Base-by-base conservation (phyloP, 1,140 invertebrate genomes). In the Aphaenogaster rudis region DNA sequence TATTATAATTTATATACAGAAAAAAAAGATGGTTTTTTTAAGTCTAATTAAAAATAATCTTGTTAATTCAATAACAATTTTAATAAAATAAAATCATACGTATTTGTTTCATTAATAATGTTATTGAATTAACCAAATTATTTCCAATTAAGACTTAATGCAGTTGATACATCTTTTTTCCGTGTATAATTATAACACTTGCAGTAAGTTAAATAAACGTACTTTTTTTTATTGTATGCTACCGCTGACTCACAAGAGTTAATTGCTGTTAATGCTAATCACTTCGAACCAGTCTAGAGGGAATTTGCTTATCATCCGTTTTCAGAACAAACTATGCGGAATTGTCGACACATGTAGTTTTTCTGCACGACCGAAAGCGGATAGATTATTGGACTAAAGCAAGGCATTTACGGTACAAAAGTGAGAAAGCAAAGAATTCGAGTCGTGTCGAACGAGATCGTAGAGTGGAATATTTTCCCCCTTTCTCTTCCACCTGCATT, bases 371-470 rank as follows among this genome's bases (percentile, higher is more conserved):
- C 28, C 8, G 6, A 39, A 33, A 64, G 17, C 2, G 28, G 13
- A 33, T 48, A 45, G 17, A 45, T 57, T 39, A 54, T 28, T 13
- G 42, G 15, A 63, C 5, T 5, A 50, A 36, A 50, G 3, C 28
- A 17, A 5, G 11, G 4, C 11, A 79, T 79, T 57, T 59, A 42
- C 45, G 11, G 5, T 69, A 11, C 15, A 71, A 57, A 81, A 59
- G 79, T 71, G 64, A 81, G 15, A 45, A 45, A 71, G 39, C 39
- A n/a, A 59, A 39, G 17, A 54, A 57, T 54, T 17, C n/a, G n/a
- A 11, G 13, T 67, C 39, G 64, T 67, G 6, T 54, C 15, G 11
- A 66, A 52, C 17, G 17, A 80, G 7, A 42, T 54, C 21, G 33
- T 3, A 50, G 15, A 42, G 8, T 15, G 9, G 5, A 0, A 67